Evolutionary conservation across 2,797 vertebrate species (phyloP).

Genomic region (Acipenser ruthenus): DNA sequence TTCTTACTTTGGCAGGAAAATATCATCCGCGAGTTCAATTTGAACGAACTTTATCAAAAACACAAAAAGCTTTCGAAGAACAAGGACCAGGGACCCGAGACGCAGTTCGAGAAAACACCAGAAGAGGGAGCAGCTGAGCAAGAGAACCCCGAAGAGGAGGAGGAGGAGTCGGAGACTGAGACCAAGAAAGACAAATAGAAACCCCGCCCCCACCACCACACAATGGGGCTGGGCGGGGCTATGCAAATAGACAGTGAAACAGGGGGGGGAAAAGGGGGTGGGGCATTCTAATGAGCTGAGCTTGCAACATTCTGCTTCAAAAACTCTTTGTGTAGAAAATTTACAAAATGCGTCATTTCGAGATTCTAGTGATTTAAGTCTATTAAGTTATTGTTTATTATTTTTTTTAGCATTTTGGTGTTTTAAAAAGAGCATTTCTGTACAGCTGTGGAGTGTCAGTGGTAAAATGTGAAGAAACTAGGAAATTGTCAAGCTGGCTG

Average conservation of each 20-base stretch:
- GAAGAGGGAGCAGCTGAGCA: slow-evolving; percentile 34
- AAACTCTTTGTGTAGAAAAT: background rate
- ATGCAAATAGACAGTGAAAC: background rate
- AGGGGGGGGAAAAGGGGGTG: background rate
- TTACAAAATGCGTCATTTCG: no score
- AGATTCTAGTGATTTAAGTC: no score
- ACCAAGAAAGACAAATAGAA: slow-evolving; percentile 84
- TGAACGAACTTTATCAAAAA: slow-evolving; percentile 86
- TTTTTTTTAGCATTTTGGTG: no score
- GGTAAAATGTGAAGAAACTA: no score
- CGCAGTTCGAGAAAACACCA: background rate
- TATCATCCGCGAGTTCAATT: slow-evolving; percentile 86
- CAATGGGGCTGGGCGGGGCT: background rate
- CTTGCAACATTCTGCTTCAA: background rate
- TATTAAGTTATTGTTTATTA: no score
- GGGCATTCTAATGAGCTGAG: background rate
- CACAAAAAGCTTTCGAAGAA: slow-evolving; percentile 72
- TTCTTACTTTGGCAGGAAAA: no score
- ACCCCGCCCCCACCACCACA: background rate
- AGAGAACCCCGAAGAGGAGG: slow-evolving; percentile 11
- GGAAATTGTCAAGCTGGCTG: no score
- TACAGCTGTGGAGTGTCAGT: no score
- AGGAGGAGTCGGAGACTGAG: slow-evolving; percentile 51
- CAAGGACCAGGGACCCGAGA: slow-evolving; percentile 4
- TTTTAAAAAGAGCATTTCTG: no score